phyloP scores from a whole-genome alignment of 2,888 invertebrate genomes.

The Balanococcus diminutus region DNA sequence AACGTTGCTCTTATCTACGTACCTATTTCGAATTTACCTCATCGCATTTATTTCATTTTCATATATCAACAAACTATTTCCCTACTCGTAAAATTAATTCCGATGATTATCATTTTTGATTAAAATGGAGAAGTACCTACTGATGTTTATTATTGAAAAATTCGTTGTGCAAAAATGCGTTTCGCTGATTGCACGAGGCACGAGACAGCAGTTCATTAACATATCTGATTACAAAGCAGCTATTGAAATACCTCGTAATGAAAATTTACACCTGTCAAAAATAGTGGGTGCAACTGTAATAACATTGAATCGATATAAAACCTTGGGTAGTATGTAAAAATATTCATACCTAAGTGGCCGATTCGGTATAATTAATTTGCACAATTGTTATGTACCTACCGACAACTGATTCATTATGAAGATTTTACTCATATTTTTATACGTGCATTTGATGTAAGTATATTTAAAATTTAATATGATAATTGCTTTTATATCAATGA shows the following conservation, averaged over 20 bases:
- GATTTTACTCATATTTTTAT: background rate
- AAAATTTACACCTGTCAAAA: slow-evolving; percentile 10
- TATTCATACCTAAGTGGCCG: background rate
- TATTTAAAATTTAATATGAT: too few relatives aligned
- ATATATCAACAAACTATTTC: background rate
- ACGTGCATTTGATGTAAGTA: background rate
- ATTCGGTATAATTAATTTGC: background rate
- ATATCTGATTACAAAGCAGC: background rate
- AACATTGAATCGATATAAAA: background rate
- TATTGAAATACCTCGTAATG: background rate
- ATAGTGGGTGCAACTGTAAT: background rate
- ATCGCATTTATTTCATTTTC: background rate
- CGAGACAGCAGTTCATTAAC: background rate
- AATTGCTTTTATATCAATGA: too few relatives aligned
- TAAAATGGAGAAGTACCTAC: background rate
- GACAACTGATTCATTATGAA: background rate
- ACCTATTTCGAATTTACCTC: background rate
- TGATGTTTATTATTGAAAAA: background rate
- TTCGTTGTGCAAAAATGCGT: background rate
- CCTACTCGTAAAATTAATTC: background rate
- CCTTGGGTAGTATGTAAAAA: background rate
- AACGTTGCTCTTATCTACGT: background rate
- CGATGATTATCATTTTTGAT: slow-evolving; percentile 23
- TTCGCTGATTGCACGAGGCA: background rate
- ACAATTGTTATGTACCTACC: background rate